phyloP scores from a whole-genome alignment of 2,888 invertebrate species.

The Acleris literana region DNA sequence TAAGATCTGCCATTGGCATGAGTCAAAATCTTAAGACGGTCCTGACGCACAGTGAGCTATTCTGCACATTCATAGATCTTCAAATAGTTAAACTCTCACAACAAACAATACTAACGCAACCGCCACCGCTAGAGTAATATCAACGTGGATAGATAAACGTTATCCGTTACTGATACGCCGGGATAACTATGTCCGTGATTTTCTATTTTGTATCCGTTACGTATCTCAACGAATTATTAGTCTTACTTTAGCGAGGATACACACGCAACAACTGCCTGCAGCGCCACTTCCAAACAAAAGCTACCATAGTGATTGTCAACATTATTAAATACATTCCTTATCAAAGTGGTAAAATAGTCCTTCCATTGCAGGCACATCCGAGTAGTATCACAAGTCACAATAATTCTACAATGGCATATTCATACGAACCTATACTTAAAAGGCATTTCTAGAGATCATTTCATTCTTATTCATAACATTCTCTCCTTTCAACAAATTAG shows the following conservation, averaged over 20 bases:
- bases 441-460: slow-evolving; percentile 76
- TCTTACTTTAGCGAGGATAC: too few species aligned
- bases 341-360: slow-evolving; percentile 1
- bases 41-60: too few species aligned
- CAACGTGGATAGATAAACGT: too few species aligned
- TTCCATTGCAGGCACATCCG: slow-evolving; percentile 17
- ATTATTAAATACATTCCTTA: not conserved
- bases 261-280: too few species aligned
- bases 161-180: too few species aligned
- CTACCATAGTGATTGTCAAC: not conserved
- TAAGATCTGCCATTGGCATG: too few species aligned
- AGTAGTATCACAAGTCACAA: slow-evolving; percentile 63
- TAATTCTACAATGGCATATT: slow-evolving; percentile 52
- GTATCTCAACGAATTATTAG: too few species aligned
- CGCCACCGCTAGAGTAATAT: not conserved
- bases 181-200: too few species aligned
- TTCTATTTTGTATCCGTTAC: too few species aligned
- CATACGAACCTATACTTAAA: slow-evolving; percentile 57
- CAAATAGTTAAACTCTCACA: slow-evolving; percentile 7
- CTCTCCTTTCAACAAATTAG: slow-evolving; percentile 8
- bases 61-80: not conserved
- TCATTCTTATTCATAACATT: slow-evolving; percentile 41
- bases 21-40: too few species aligned
- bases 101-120: slow-evolving; percentile 7
- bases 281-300: not conserved